Evolutionary conservation across 2,113 vertebrate species (phyloP).

Genomic region (Plecotus auritus): DNA sequence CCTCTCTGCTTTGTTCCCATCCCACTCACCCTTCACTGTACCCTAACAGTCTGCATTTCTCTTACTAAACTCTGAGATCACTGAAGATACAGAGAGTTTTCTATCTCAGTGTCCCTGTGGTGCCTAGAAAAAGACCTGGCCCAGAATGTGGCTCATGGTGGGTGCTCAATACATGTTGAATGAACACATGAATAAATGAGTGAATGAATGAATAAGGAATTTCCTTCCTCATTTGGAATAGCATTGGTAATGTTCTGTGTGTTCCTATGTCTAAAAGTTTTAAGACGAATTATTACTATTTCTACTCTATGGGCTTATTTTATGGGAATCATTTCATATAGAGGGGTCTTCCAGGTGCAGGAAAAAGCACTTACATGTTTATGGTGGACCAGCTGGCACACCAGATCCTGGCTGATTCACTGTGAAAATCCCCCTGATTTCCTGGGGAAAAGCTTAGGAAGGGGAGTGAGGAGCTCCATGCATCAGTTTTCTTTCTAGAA

Average conservation of each 20-base stretch:
- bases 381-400: background rate
- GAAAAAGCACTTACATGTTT: conserved; percentile 44
- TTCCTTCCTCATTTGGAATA: background rate
- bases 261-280: conserved; percentile 15
- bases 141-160: background rate
- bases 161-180: background rate
- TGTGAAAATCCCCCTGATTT: background rate
- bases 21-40: background rate
- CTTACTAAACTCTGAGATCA: background rate
- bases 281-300: conserved; percentile 34
- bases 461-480: background rate
- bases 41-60: background rate
- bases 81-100: background rate
- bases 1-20: background rate
- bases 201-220: background rate
- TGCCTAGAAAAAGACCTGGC: background rate
- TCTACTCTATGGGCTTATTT: conserved; percentile 21
- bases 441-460: background rate
- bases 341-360: conserved; percentile 55
- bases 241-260: background rate
- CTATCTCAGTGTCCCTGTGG: background rate
- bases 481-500: background rate
- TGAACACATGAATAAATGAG: background rate
- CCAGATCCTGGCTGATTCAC: background rate
- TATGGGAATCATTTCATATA: background rate